A percentile compares a stretch with the other conserved stretches of the same genome.
Conservation (phyloP, 2,888 invertebrate genomes). For the Drepanosiphum platanoidis region DNA sequence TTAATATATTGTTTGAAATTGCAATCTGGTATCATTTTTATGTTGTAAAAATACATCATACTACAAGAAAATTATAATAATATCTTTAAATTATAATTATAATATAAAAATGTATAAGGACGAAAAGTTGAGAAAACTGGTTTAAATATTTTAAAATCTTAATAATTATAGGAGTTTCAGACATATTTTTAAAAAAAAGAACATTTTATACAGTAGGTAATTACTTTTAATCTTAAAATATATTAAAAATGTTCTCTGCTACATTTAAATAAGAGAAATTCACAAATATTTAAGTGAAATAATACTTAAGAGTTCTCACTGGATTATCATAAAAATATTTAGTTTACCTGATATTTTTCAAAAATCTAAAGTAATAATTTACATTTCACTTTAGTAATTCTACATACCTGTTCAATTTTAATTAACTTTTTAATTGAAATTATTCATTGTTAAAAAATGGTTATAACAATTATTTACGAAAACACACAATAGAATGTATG, state of each 20-base stretch:
- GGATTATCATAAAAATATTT: neutral
- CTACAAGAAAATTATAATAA: too few relatives aligned
- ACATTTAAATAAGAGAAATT: neutral
- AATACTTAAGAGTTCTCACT: neutral
- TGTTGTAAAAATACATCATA: too few relatives aligned
- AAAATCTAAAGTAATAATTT: neutral
- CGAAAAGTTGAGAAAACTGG: neutral
- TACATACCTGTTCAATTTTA: too few relatives aligned
- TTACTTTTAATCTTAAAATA: neutral
- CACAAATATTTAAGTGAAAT: neutral
- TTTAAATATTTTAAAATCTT: neutral
- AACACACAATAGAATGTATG: neutral
- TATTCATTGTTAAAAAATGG: neutral
- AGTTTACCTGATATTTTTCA: too few relatives aligned
- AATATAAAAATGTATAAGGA: neutral
- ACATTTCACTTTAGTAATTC: too few relatives aligned
- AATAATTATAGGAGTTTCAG: neutral
- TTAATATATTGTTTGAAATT: neutral
- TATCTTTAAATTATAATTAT: too few relatives aligned
- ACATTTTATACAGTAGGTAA: neutral
- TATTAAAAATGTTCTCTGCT: neutral
- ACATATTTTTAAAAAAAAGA: neutral
- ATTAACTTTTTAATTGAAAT: neutral
- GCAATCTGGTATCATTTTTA: neutral
- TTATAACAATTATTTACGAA: too few relatives aligned